phyloP scores from a whole-genome alignment of 2,797 vertebrate genomes.

The Oreochromis mossambicus region DNA sequence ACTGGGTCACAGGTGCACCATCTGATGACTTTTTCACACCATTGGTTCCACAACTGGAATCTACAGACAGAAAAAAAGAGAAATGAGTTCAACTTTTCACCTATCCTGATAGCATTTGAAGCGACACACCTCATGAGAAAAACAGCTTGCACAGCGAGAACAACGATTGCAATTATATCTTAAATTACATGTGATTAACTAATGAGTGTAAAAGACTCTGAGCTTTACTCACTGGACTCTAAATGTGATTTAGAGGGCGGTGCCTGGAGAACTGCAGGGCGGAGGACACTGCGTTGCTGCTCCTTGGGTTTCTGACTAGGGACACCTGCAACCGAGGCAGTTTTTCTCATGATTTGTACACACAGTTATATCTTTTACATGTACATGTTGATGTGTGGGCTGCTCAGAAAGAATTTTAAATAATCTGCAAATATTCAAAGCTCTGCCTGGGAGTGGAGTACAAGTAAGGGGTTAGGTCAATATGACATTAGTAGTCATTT shows the following conservation, averaged over 20 bases:
- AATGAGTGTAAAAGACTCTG: not conserved
- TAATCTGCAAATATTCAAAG: not conserved
- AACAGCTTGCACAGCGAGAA: not conserved
- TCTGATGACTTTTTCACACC: constrained; percentile 86
- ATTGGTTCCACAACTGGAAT: constrained; percentile 93
- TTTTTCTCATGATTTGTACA: constrained; percentile 18
- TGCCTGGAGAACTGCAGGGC: constrained; percentile 93
- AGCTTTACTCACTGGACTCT: constrained; percentile 81
- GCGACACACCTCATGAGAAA: not conserved
- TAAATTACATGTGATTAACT: not conserved
- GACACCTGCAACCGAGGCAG: constrained; percentile 81
- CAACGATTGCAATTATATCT: not conserved
- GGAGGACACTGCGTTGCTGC: constrained; percentile 94
- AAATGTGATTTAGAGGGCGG: constrained; percentile 87
- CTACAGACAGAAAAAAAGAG: constrained; percentile 57
- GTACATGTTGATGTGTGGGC: not conserved
- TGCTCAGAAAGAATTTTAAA: not conserved
- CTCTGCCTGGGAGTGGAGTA: not conserved
- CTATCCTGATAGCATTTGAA: not conserved
- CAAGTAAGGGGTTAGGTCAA: not conserved
- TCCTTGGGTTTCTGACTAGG: constrained; percentile 99
- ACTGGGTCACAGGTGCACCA: constrained; percentile 48
- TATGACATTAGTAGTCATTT: not conserved
- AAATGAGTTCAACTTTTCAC: not conserved
- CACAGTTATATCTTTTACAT: not conserved